Base-by-base conservation (phyloP, 2,113 vertebrate species). In the Aegotheles bennettii region DNA sequence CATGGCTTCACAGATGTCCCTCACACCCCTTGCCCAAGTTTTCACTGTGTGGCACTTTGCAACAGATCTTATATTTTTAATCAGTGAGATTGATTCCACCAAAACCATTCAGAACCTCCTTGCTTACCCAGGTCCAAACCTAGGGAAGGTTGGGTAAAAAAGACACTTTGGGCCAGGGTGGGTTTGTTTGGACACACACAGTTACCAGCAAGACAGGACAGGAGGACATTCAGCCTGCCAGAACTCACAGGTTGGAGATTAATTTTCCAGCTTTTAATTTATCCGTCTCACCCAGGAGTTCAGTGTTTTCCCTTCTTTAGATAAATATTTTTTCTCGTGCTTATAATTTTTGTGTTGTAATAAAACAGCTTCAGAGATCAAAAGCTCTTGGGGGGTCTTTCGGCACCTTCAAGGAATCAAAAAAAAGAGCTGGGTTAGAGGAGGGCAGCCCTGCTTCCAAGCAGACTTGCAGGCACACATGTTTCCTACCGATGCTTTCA, bases 381-480 rank as follows among this genome's bases (percentile, higher is more conserved):
- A 95, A 96, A 92, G 94, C 92, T 95, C 94, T 74, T 89, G 90
- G 94, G 92, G 75, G 90, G 86, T 95, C 94, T 88, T 88, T 96
- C 6, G 16, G 76, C 76, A 94, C 95, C 90, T 92, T 97, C 71
- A 95, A 94, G 88, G 83, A 90, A 59, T 57, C 61, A 2, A 7
- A 73, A 93, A 87, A 76, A 90, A 33, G 57, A 67, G 33, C 65
- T 76, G 75, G 43, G 38, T 95, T 95, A 81, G 79, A 81, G 71
- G 33, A 75, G 28, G 54, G 48, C 90, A 92, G 56, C 60, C 16
- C 33, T 63, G 50, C 79, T 70, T 81, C 79, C 63, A 88, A 80
- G 42, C 50, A 92, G 71, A 71, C 68, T 86, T 93, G 23, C 23
- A 70, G 31, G 76, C 75, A 81, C 71, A 89, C 74, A 85, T 51